These are phyloP conservation scores for Antrozous pallidus DNA, from an alignment of 2,797 vertebrate genomes.

Conservation along the genomic window DNA sequence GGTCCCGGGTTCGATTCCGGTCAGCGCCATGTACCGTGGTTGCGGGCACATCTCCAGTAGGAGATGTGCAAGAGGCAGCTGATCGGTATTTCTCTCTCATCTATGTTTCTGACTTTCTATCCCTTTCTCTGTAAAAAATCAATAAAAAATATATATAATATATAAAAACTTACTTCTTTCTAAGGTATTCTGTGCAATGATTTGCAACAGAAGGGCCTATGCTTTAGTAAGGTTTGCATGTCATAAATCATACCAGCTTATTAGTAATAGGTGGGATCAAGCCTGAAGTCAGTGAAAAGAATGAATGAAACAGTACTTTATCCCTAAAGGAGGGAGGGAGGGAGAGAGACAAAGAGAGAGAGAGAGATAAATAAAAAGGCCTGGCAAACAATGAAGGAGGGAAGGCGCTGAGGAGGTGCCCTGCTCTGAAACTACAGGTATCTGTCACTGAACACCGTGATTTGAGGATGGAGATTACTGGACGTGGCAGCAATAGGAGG, in stretches of 20 bases:
- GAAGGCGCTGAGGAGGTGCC: not conserved
- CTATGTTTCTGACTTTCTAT: too few relatives aligned
- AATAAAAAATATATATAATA: too few relatives aligned
- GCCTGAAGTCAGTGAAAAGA: slow-evolving; percentile 14
- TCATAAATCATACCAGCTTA: slow-evolving; percentile 42
- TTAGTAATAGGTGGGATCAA: slow-evolving; percentile 38
- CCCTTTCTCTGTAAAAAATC: too few relatives aligned
- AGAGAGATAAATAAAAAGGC: slow-evolving; percentile 1
- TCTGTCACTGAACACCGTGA: not conserved
- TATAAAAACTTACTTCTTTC: not conserved
- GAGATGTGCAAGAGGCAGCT: too few relatives aligned
- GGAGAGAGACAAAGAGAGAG: too few relatives aligned
- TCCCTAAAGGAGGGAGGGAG: not conserved
- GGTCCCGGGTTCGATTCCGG: too few relatives aligned
- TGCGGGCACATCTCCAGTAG: too few relatives aligned
- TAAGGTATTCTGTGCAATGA: slow-evolving; percentile 5
- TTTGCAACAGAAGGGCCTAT: not conserved
- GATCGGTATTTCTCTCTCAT: too few relatives aligned
- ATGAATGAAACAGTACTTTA: slow-evolving; percentile 42
- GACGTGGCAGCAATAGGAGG: not conserved
- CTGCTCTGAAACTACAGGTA: not conserved
- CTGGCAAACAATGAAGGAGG: not conserved
- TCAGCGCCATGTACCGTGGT: too few relatives aligned
- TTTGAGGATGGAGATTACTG: not conserved
- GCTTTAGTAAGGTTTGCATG: not conserved